Evolutionary conservation across 2,113 vertebrate species (phyloP).

Genomic region (Cochlearius cochlearius): DNA sequence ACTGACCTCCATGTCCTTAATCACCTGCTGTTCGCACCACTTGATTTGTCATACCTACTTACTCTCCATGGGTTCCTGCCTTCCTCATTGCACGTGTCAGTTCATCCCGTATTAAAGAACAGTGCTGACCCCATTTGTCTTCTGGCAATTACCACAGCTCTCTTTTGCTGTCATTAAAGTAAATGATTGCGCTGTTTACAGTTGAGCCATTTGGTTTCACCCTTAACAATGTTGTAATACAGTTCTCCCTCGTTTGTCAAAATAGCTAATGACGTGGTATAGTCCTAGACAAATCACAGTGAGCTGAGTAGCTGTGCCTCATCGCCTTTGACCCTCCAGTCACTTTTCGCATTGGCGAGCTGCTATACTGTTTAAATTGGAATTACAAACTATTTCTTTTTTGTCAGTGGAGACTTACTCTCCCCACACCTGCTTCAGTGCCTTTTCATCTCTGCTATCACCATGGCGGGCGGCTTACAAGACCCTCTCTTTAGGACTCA

Average conservation of each 20-base stretch:
- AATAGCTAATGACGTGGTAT: background rate
- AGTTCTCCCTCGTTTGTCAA: background rate
- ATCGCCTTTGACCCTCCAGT: background rate
- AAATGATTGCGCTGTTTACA: background rate
- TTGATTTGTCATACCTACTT: background rate
- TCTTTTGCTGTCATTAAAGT: background rate
- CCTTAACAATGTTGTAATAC: background rate
- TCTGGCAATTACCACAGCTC: background rate
- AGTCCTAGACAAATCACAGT: background rate
- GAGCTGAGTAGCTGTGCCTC: background rate
- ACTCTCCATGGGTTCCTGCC: fast-evolving
- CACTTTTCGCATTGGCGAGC: fast-evolving
- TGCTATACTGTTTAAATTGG: background rate
- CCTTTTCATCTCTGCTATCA: background rate
- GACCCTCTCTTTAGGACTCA: background rate
- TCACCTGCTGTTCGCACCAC: background rate
- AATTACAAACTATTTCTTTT: background rate
- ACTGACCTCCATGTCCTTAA: background rate
- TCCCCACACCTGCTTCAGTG: background rate
- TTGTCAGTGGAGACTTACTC: background rate
- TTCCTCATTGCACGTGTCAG: fast-evolving
- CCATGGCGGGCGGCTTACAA: background rate
- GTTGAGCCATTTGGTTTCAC: background rate
- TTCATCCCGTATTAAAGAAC: background rate
- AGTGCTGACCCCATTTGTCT: background rate